Evolutionary conservation across 2,113 vertebrate species (phyloP).

Genomic region (Apteryx owenii): DNA sequence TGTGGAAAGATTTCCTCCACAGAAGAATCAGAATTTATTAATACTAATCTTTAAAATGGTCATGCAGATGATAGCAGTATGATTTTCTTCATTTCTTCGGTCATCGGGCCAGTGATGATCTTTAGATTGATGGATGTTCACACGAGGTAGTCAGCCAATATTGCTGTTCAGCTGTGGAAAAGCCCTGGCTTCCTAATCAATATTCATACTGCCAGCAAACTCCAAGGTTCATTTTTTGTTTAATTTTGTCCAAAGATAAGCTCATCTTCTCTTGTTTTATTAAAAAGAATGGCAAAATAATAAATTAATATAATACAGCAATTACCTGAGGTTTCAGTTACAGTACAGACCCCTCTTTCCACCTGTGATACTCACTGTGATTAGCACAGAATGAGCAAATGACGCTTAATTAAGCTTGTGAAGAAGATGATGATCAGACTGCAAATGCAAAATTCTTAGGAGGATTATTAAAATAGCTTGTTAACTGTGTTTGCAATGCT

Average conservation of each 20-base stretch:
- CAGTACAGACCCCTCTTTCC: background rate
- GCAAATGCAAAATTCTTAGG: conserved; percentile 47
- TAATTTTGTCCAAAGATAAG: background rate
- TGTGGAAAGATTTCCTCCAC: conserved; percentile 27
- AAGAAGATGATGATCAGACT: conserved; percentile 43
- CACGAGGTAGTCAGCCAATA: background rate
- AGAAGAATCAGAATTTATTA: conserved; percentile 41
- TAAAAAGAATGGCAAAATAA: background rate
- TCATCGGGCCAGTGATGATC: background rate
- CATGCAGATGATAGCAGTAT: background rate
- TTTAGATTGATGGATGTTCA: background rate
- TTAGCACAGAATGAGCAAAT: conserved; percentile 43
- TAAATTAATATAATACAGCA: background rate
- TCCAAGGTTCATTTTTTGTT: background rate
- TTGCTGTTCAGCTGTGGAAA: background rate
- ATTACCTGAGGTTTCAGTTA: conserved; percentile 7
- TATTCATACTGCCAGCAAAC: background rate
- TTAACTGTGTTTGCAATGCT: conserved; percentile 44
- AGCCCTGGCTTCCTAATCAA: background rate
- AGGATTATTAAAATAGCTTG: conserved; percentile 44
- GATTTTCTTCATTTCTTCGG: background rate
- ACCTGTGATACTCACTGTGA: conserved; percentile 23
- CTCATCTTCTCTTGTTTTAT: background rate
- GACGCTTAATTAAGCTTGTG: conserved; percentile 43
- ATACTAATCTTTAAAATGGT: conserved; percentile 3